Evolutionary conservation across 2,797 vertebrate species (phyloP), one percentile per base, ranked within the genome.

Genomic region (Silurus aristotelis): DNA sequence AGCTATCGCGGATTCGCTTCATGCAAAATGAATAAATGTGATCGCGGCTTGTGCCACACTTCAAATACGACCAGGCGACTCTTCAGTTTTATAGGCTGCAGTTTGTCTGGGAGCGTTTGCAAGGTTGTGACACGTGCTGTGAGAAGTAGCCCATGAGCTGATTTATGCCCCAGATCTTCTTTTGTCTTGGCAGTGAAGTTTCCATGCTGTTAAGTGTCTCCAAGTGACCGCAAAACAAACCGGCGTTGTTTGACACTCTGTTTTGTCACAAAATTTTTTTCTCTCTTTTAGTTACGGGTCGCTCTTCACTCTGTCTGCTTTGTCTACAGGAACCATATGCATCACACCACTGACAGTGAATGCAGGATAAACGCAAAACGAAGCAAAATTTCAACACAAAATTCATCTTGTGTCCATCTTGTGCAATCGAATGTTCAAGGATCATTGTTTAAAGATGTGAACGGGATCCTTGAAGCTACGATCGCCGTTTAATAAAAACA

Each of bases 151-250:
- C 77, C 86, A 84, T 72, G n/a, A 61, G 64, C 82, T 87, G 88
- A 91, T 91, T 89, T 88, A 89, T 88, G 83, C 61, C 78, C 61
- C 67, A 80, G 76, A 83, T 84, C 48, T 7, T 83, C 79, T 83
- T 88, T 89, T 86, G 79, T 88, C 82, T 85, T 64, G 52, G 56
- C 87, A 84, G 83, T 72, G 83, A 84, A 72, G 86, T 89, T 89
- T 91, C 87, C 86, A 87, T 85, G 75, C 83, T 86, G 84, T 89
- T 90, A 86, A 88, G 82, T 89, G 84, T 89, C 88, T 89, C 89
- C 64, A 64, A 71, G 87, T 86, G 85, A 89, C 86, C 82, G 70
- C 84, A 80, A 83, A 87, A 81, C 85, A 86, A 86, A 88, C 82
- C 38, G 19, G 12, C 71, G 73, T 76, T 85, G 80, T 88, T 83